Conservation (phyloP, 2,888 invertebrate species). For the Andrena camellia region DNA sequence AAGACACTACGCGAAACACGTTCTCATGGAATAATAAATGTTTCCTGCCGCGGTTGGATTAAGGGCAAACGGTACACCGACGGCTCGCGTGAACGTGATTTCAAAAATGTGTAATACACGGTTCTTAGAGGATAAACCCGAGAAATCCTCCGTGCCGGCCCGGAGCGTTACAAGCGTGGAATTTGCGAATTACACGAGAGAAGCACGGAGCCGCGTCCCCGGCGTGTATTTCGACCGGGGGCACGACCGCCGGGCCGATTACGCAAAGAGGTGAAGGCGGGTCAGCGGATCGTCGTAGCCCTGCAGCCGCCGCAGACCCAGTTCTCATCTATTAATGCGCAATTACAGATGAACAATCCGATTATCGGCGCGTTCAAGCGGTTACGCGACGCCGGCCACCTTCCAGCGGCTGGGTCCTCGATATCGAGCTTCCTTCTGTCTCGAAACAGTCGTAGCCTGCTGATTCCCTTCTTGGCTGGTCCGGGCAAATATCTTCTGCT, state of each 20-base stretch:
- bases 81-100: slow-evolving; percentile 65
- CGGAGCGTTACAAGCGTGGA: slow-evolving; percentile 65
- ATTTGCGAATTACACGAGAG: slow-evolving; percentile 59
- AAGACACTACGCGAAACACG: slow-evolving; percentile 14
- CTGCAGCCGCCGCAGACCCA: slow-evolving; percentile 73
- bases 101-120: slow-evolving; percentile 68
- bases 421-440: slow-evolving; percentile 46
- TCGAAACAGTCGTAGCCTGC: slow-evolving; percentile 46
- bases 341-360: slow-evolving; percentile 81
- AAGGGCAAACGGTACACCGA: slow-evolving; percentile 56
- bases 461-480: slow-evolving; percentile 33
- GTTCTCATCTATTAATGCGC: slow-evolving; percentile 82
- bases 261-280: slow-evolving; percentile 69
- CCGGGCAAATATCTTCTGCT: not conserved
- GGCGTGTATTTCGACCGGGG: slow-evolving; percentile 60
- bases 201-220: slow-evolving; percentile 44
- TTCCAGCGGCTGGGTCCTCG: slow-evolving; percentile 19
- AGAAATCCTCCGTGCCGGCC: slow-evolving; percentile 53
- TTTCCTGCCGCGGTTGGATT: slow-evolving; percentile 48
- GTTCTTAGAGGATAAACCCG: slow-evolving; percentile 65
- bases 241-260: slow-evolving; percentile 62
- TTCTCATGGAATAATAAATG: slow-evolving; percentile 49
- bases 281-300: slow-evolving; percentile 62
- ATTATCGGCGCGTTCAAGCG: slow-evolving; percentile 78
- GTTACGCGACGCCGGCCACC: slow-evolving; percentile 72